Evolutionary conservation across 2,888 invertebrate species (phyloP), one percentile per base, ranked within the genome.

Genomic region (Caenorhabditis afra): DNA sequence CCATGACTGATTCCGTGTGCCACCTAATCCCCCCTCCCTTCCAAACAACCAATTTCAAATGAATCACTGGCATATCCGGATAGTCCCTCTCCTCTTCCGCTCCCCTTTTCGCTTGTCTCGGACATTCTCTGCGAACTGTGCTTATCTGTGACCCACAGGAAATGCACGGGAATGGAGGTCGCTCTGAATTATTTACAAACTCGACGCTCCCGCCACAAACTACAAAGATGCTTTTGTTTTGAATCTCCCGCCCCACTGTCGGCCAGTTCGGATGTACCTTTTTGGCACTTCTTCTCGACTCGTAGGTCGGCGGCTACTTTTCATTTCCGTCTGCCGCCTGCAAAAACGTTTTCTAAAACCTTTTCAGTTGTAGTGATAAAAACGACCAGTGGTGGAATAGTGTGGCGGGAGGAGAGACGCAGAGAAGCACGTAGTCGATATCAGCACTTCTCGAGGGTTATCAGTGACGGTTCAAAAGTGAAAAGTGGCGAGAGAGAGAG

Each of bases 391-490:
- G 10, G 16, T 11, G 49, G 49, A 29, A 55, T 20, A 70, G 44
- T 52, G 39, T 14, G 12, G 1, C 8, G 29, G 16, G 29, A 2
- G 8, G 4, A 16, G 49, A 71, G 71, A 64, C 62, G 49, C 49
- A 62, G 47, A 62, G 16, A n/a, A 3, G 14, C 55, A 55, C 55
- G 39, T 18, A 64, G 23, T 41, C 45, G 35, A n/a, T 65, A 65
- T 52, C 65, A 64, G 64, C 52, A 44, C 11, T 62, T 37, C n/a
- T n/a, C 52, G 35, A 20, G 45, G 71, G 62, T 64, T 64, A 62
- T 71, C 71, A 49, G 62, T 18, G 29, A 35, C 71, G 71, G 71
- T 71, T 71, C 71, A 71, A 71, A 68, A 50, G 61, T 59, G 68
- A 59, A 67, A 68, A 45, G 62, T 61, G 70, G 61, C 55, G 61